Evolutionary conservation across 1,140 invertebrate genomes (phyloP).

Genomic region (Xylocopa sonorina): DNA sequence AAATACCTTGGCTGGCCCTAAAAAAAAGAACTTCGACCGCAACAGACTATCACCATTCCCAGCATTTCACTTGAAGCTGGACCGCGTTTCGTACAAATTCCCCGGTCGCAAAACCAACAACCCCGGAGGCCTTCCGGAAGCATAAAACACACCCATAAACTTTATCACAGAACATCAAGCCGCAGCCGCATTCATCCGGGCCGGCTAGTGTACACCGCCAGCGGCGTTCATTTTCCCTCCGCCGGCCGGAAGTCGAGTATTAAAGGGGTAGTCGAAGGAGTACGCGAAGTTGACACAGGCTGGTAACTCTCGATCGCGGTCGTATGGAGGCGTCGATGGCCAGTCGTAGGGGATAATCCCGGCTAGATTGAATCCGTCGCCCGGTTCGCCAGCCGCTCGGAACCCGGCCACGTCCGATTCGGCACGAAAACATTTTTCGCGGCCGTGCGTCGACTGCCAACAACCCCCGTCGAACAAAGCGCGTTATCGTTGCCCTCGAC

Average conservation of each 20-base stretch:
- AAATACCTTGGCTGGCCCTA: no score
- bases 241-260: slow-evolving; percentile 38
- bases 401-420: slow-evolving; percentile 7
- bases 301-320: slow-evolving; percentile 40
- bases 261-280: slow-evolving; percentile 22
- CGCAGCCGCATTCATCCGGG: background rate
- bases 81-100: background rate
- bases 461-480: slow-evolving; percentile 32
- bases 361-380: slow-evolving; percentile 70
- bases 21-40: background rate
- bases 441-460: background rate
- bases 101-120: background rate
- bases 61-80: background rate
- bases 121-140: background rate
- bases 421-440: slow-evolving; percentile 36
- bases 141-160: slow-evolving; percentile 1
- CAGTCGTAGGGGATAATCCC: slow-evolving; percentile 62
- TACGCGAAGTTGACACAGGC: slow-evolving; percentile 52
- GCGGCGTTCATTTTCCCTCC: background rate
- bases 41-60: background rate
- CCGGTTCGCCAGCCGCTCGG: background rate
- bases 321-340: slow-evolving; percentile 17
- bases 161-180: background rate
- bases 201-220: no score
- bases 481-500: slow-evolving; percentile 16